These are phyloP conservation scores for Apocheima hispidaria DNA, from an alignment of 2,888 invertebrate species.

Conservation along the genomic window DNA sequence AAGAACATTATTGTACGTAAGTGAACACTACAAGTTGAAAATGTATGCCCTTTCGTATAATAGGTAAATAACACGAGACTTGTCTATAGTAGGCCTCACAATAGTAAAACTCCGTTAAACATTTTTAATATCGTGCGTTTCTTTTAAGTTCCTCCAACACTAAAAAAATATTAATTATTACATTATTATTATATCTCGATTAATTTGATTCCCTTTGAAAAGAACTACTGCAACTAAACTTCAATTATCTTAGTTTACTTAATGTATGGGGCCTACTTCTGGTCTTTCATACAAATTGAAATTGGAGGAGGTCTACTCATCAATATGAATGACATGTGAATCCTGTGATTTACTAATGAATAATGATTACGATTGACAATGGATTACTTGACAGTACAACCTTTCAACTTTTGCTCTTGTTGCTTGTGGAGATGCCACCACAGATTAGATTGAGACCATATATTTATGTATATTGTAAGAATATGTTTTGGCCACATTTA, in stretches of 20 bases:
- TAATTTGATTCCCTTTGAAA: neutral
- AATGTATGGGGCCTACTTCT: too few relatives aligned
- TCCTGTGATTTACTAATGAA: neutral
- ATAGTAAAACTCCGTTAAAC: too few relatives aligned
- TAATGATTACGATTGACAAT: neutral
- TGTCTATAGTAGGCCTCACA: too few relatives aligned
- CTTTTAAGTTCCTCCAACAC: neutral
- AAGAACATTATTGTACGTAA: conserved; percentile 12
- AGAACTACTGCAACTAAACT: neutral
- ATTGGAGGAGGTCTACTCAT: neutral
- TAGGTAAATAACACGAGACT: too few relatives aligned
- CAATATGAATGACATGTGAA: neutral
- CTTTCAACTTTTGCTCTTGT: neutral
- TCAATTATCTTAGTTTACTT: too few relatives aligned
- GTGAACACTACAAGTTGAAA: conserved; percentile 6
- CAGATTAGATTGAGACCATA: neutral
- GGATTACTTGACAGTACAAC: neutral
- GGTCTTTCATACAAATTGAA: neutral
- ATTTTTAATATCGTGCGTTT: neutral
- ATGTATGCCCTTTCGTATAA: neutral
- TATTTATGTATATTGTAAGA: neutral
- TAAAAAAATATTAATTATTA: too few relatives aligned
- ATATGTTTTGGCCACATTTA: neutral
- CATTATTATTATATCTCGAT: neutral
- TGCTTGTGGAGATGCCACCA: neutral